phyloP scores from a whole-genome alignment of 2,797 vertebrate species.

The Sebastes reedi region DNA sequence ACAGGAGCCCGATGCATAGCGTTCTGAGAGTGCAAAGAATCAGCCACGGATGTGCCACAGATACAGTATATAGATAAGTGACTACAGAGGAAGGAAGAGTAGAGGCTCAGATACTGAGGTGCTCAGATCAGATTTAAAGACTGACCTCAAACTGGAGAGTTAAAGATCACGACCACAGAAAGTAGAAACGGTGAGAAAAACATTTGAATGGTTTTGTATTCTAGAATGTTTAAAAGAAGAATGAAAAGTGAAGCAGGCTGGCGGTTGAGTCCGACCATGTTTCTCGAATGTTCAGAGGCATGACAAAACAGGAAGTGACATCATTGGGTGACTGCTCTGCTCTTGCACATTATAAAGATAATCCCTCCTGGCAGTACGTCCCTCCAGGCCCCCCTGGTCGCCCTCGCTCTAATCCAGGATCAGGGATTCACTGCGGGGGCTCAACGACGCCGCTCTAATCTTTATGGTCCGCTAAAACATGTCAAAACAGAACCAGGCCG shows the following conservation, averaged over 20 bases:
- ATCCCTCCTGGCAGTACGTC: slow-evolving; percentile 33
- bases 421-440: slow-evolving; percentile 39
- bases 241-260: slow-evolving; percentile 21
- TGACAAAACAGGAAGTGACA: slow-evolving; percentile 63
- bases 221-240: neutral
- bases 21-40: slow-evolving; percentile 76
- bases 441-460: slow-evolving; percentile 31
- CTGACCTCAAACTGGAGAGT: slow-evolving; percentile 41
- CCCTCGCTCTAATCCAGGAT: slow-evolving; percentile 63
- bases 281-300: slow-evolving; percentile 39
- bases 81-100: slow-evolving; percentile 51
- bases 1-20: slow-evolving; percentile 73
- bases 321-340: slow-evolving; percentile 55
- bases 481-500: slow-evolving; percentile 6
- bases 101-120: slow-evolving; percentile 39
- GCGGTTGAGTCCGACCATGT: slow-evolving; percentile 8
- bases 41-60: slow-evolving; percentile 65
- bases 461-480: slow-evolving; percentile 16
- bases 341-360: slow-evolving; percentile 43
- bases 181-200: slow-evolving; percentile 20
- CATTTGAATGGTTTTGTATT: neutral
- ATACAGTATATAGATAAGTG: slow-evolving; percentile 53
- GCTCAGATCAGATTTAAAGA: slow-evolving; percentile 50
- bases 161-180: slow-evolving; percentile 25
- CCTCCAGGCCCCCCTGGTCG: neutral